Evolutionary conservation across 2,888 invertebrate genomes (phyloP).

Genomic region (Hartigia nigra): DNA sequence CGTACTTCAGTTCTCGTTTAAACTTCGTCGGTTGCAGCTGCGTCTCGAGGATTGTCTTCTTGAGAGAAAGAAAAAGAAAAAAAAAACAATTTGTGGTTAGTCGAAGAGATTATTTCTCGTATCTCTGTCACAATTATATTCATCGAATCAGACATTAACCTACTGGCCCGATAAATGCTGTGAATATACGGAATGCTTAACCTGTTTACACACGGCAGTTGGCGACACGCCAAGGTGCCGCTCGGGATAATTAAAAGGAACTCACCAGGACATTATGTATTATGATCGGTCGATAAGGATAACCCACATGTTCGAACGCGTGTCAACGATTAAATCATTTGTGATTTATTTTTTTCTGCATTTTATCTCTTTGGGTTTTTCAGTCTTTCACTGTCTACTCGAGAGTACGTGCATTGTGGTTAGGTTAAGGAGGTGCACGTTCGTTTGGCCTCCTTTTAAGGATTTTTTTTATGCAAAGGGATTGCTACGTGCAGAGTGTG

Average conservation of each 20-base stretch:
- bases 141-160: not conserved
- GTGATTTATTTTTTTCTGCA: not conserved
- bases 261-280: not conserved
- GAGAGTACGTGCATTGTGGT: not conserved
- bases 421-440: not conserved
- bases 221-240: not conserved
- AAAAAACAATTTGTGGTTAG: not conserved
- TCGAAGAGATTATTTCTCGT: not conserved
- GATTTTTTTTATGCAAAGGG: not conserved
- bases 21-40: slow-evolving; percentile 31
- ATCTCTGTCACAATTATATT: not conserved
- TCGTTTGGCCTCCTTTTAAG: not conserved
- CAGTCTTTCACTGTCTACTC: not conserved
- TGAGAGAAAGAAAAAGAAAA: not conserved
- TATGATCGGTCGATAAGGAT: not conserved
- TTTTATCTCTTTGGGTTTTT: not conserved
- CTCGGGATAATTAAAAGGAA: not conserved
- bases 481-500: not conserved
- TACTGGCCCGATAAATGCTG: not conserved
- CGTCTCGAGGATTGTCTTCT: slow-evolving; percentile 6
- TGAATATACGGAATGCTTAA: not conserved
- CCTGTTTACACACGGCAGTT: not conserved
- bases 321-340: not conserved
- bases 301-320: not conserved
- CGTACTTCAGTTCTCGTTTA: not conserved